Base-by-base conservation (phyloP, 53 echinoderm and acorn worm species). In the Zoroaster sp. region DNA sequence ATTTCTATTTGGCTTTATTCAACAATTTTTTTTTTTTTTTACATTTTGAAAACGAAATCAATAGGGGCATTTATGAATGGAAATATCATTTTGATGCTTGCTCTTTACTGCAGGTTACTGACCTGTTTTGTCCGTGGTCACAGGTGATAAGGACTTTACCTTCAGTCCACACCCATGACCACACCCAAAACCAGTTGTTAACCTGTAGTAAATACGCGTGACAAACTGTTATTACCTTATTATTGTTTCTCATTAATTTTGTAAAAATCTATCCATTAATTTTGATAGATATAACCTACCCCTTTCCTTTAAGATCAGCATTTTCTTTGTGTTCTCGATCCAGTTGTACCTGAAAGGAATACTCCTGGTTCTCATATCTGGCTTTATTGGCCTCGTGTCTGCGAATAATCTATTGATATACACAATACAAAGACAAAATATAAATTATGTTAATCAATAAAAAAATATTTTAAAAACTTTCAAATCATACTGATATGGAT, bases 371-470 rank as follows among this genome's bases (percentile, higher is more conserved):
- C 65, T 95, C 97, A 45, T 89, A 85, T 40, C 97, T 75, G 45
- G 89, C 75, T 45, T 93, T 88, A 59, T 92, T 93, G 33, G 94
- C 90, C 52, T 95, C 97, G 72, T 91, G 95, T 53, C 97, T 82
- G 18, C 87, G 80, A 47, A 95, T 88, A 78, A 90, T 91, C 95
- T 95, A 51, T 52, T 41, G 79, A 75, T 39, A 88, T 33, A 72
- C 38, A 55, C 17, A 68, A 66, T 39, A 76, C 51, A 41, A 38
- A 65, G 30, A 37, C 6, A 51, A 14, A 44, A 34, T 40, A 63
- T 43, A 40, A 25, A 52, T 42, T 41, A 73, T 34, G 32, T 17
- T 74, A 13, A n/a, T 43, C 35, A 39, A 75, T 17, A 17, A 72
- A 73, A 37, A 75, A 20, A 75, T 2, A 17, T 41, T 36, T 74